phyloP scores from a whole-genome alignment of 2,113 vertebrate species.

The Megaceryle torquata region DNA sequence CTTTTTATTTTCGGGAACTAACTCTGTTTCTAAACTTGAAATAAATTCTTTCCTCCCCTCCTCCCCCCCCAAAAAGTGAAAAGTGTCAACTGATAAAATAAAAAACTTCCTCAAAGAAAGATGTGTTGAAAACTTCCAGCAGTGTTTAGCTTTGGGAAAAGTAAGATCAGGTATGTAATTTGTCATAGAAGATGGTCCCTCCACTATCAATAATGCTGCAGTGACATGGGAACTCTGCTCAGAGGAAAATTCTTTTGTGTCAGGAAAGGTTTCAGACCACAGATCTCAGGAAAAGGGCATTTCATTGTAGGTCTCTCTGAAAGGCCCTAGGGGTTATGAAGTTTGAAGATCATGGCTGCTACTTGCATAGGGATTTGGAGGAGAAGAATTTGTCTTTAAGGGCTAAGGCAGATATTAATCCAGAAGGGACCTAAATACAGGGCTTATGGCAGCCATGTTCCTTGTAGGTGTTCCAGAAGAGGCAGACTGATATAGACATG shows the following conservation, averaged over 20 bases:
- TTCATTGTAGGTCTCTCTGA: not conserved
- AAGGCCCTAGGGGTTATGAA: not conserved
- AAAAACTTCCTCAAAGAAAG: not conserved
- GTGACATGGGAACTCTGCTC: not conserved
- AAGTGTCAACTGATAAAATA: not conserved
- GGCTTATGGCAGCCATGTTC: not conserved
- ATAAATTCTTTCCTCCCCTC: not conserved
- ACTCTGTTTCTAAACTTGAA: not conserved
- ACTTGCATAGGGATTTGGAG: not conserved
- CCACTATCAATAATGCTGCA: not conserved
- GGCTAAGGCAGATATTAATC: not conserved
- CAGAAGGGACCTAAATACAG: not conserved
- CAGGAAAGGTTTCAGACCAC: not conserved
- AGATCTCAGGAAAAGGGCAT: not conserved
- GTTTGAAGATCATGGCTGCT: not conserved
- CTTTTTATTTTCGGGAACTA: not conserved
- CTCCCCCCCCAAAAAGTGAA: not conserved
- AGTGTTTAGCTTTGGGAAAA: not conserved
- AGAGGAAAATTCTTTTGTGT: not conserved
- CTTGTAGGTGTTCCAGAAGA: not conserved
- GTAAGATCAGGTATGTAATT: not conserved
- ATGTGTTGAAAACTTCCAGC: not conserved
- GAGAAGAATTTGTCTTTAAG: not conserved
- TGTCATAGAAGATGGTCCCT: not conserved
- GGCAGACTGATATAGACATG: not conserved